Conservation (phyloP, 2,888 invertebrate genomes). For the Plagodis dolabraria region DNA sequence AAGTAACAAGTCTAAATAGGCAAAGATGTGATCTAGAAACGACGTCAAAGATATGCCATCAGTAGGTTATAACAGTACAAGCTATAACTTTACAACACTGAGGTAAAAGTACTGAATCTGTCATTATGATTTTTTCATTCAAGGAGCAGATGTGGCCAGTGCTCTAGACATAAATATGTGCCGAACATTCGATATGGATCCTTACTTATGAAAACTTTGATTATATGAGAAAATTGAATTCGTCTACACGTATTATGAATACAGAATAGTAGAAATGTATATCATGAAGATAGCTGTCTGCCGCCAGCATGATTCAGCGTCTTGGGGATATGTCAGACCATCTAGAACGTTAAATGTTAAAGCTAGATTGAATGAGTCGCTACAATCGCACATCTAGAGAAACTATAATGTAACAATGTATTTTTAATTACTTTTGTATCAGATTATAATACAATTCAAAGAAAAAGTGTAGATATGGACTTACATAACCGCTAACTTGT, state of each 20-base stretch:
- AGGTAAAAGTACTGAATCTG: too few species aligned
- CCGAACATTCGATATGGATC: conserved; percentile 9
- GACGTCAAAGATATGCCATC: too few species aligned
- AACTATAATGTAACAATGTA: conserved; percentile 12
- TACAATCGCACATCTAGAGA: conserved; percentile 7
- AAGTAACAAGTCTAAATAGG: too few species aligned
- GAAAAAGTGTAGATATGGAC: too few species aligned
- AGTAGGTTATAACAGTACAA: too few species aligned
- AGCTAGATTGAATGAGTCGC: conserved; percentile 15
- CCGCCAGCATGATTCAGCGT: conserved; percentile 26
- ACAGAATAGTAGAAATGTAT: conserved; percentile 3
- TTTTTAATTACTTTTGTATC: conserved; percentile 19
- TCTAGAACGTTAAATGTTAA: conserved; percentile 24
- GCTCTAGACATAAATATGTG: not conserved
- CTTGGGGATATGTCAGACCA: conserved; percentile 8
- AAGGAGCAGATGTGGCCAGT: too few species aligned
- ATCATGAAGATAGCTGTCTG: conserved; percentile 4
- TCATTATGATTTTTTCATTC: too few species aligned
- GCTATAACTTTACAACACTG: too few species aligned
- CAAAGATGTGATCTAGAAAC: too few species aligned
- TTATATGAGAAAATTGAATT: conserved; percentile 13
- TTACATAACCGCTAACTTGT: not conserved
- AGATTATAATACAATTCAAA: conserved; percentile 16
- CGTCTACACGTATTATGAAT: conserved; percentile 7
- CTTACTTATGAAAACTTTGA: conserved; percentile 18